phyloP scores from a whole-genome alignment of 1,140 invertebrate genomes.

The Ceratosolen fusciceps region DNA sequence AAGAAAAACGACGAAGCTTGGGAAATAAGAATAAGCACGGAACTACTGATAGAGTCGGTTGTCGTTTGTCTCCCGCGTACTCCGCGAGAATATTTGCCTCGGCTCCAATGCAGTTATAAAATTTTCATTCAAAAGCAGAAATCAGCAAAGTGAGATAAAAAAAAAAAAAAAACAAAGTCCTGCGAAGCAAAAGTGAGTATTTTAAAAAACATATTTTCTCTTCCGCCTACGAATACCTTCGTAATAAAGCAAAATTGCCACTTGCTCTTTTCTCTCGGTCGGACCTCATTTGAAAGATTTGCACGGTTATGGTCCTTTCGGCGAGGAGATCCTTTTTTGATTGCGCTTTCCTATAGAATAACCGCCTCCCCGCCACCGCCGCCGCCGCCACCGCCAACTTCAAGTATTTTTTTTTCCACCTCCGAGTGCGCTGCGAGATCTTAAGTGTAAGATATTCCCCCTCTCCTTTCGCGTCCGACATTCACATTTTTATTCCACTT shows the following conservation, averaged over 20 bases:
- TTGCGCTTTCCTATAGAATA: slow-evolving; percentile 49
- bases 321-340: slow-evolving; percentile 61
- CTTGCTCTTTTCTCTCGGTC: slow-evolving; percentile 5
- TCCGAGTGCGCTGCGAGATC: not conserved
- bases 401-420: too few relatives aligned
- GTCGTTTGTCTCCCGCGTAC: too few relatives aligned
- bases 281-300: slow-evolving; percentile 31
- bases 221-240: not conserved
- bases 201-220: slow-evolving; percentile 17
- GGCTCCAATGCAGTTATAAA: not conserved
- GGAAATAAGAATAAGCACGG: too few relatives aligned
- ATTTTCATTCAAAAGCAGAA: not conserved
- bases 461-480: not conserved
- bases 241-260: not conserved
- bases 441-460: slow-evolving; percentile 22
- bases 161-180: slow-evolving; percentile 5
- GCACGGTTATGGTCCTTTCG: slow-evolving; percentile 12
- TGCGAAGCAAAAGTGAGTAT: slow-evolving; percentile 24
- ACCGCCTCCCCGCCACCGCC: slow-evolving; percentile 27
- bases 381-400: too few relatives aligned
- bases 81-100: too few relatives aligned
- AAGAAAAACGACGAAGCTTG: too few relatives aligned
- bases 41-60: too few relatives aligned
- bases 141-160: slow-evolving; percentile 12
- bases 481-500: slow-evolving; percentile 5